Percentiles rank a stretch among this genome's conserved stretches.
Conservation (phyloP, 2,888 invertebrate species). For the Pherbina coryleti region DNA sequence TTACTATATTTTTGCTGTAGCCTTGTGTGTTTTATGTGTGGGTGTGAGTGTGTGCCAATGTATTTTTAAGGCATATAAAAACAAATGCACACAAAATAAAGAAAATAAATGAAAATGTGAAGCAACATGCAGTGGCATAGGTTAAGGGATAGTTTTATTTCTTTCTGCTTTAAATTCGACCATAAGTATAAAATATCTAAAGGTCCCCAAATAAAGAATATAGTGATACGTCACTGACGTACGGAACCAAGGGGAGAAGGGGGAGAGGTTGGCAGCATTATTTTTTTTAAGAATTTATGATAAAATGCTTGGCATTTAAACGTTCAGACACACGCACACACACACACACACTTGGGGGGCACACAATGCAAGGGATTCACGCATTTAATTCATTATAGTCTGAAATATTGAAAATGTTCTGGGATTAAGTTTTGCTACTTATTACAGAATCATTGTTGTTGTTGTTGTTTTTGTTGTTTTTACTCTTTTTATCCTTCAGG, state of each 20-base stretch:
- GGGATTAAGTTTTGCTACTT: conserved; percentile 39
- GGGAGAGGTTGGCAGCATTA: no score
- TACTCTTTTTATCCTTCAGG: conserved; percentile 32
- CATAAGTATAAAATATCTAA: no score
- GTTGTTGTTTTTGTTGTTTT: conserved; percentile 15
- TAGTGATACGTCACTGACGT: no score
- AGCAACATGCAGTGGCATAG: neutral
- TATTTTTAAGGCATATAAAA: neutral
- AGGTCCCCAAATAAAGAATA: no score
- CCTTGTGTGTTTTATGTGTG: neutral
- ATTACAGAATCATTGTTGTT: conserved; percentile 31
- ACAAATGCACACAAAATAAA: neutral
- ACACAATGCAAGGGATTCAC: neutral
- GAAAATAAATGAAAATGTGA: neutral
- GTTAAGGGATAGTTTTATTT: neutral
- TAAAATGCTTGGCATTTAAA: neutral
- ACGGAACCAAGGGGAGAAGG: no score
- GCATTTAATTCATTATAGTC: conserved; percentile 39
- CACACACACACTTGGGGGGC: neutral
- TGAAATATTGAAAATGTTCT: conserved; percentile 33
- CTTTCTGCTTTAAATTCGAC: no score
- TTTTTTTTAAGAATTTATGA: conserved; percentile 28
- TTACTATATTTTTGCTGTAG: conserved; percentile 8
- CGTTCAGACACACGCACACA: conserved; percentile 15
- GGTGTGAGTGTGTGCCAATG: neutral